Conservation (phyloP, 2,888 invertebrate genomes). For the Drosophila helvetica region DNA sequence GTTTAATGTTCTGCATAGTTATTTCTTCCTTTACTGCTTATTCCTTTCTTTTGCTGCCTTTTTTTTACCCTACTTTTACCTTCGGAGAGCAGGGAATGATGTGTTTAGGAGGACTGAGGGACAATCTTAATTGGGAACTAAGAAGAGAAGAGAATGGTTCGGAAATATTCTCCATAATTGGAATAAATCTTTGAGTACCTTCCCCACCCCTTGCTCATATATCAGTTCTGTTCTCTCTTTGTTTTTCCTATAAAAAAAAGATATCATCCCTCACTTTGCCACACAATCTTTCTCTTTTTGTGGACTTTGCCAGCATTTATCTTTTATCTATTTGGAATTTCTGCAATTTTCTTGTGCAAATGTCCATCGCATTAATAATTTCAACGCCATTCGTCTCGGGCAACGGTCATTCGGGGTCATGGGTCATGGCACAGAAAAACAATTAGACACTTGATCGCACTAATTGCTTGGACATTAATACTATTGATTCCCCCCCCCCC, state of each 20-base stretch:
- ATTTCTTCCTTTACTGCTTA: constrained; percentile 26
- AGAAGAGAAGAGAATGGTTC: not conserved
- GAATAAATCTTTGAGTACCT: not conserved
- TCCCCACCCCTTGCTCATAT: no score
- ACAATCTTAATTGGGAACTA: not conserved
- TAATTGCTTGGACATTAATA: constrained; percentile 73
- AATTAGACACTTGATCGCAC: constrained; percentile 76
- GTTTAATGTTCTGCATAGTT: constrained; percentile 71
- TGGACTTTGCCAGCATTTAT: not conserved
- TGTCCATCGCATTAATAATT: constrained; percentile 63
- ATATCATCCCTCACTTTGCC: not conserved
- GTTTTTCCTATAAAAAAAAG: not conserved
- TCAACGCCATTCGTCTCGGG: constrained; percentile 55
- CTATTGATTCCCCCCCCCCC: constrained; percentile 64
- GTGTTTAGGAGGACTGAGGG: not conserved
- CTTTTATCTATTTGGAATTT: not conserved
- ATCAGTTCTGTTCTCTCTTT: not conserved
- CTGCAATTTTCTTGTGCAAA: constrained; percentile 10
- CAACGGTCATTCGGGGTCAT: constrained; percentile 49
- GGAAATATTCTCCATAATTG: not conserved
- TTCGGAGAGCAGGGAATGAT: not conserved
- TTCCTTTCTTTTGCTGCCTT: constrained; percentile 7
- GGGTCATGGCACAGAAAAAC: constrained; percentile 56
- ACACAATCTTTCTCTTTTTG: not conserved
- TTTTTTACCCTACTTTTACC: not conserved